Evolutionary conservation across 2,888 invertebrate genomes (phyloP), one percentile per base, ranked within the genome.

Genomic region (Lordiphosa fenestrarum): DNA sequence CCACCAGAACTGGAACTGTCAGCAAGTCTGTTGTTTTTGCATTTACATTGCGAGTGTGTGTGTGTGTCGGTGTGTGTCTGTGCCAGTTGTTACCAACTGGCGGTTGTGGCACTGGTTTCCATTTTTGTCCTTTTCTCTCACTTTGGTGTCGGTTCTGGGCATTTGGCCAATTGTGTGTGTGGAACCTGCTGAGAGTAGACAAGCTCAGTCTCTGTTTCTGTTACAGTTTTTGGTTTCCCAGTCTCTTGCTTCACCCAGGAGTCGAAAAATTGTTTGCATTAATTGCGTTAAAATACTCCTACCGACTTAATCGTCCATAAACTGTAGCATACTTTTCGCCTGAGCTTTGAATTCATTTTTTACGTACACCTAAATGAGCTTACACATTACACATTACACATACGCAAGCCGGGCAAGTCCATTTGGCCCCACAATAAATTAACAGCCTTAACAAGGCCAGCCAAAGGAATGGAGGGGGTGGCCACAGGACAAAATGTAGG

Each of bases 391-490:
- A 61, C 61, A 60, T 62, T 63, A 63, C 54, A 37, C 71, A 76
- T 62, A 70, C 80, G 75, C 66, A 57, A 6, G 15, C 10, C 38
- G 41, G 49, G 70, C 66, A 66, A 84, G 85, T 80, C 78, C 78
- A 85, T 83, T 84, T 78, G 68, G 67, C 63, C 55, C 60, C 25
- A 59, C 77, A 62, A 82, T 87, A 87, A 86, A 86, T 86, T 80
- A 86, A 73, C 74, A 64, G 57, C 56, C 36, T 37, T 9, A 36
- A 42, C 40, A 30, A 21, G 23, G 6, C 25, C 25, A 7, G 25
- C 25, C 7, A 7, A 2, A 25, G 23, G 23, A 15, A 33, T 12
- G 40, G 35, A 7, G 5, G 10, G 7, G 4, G 19, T 12, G 19
- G 19, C 38, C 23, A 6, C 12, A 39, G 25, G 49, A 33, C 37